Base-by-base conservation (phyloP, 2,888 invertebrate species). In the Galeopsomyia nigrocyanea region DNA sequence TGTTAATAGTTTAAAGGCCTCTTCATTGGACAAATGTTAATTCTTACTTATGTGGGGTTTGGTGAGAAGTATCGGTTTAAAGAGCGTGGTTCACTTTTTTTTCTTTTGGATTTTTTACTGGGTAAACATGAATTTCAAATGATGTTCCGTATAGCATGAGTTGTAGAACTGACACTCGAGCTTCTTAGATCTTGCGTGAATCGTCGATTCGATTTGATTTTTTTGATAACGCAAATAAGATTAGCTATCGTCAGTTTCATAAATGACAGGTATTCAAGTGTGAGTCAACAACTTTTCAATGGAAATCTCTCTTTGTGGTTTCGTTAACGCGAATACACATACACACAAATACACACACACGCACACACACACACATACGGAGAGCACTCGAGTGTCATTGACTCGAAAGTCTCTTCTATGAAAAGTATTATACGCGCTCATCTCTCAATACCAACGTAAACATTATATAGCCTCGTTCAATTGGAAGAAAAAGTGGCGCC, bases 391-490 rank as follows among this genome's bases (percentile, higher is more conserved):
- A 60, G 64, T 69, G 50, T 26, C 66, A 61, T 68, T 55, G 61
- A 73, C 60, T 73, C 56, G 47, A 62, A 58, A 68, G 62, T 26
- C 55, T 31, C 69, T 65, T 47, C 63, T 51, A 17, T 6, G 56
- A 49, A 66, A 21, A 56, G 39, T 13, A 66, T 5, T 13, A 66
- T 5, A 26, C 26, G 26, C 9, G 31, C 51, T 39, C 39, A 39
- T 1, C 5, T 57, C 58, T 61, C 55, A 39, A 69, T 62, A 61
- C 17, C 7, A 9, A n/a, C 22, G 10, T 47, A 13, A 5, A 31
- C 31, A 64, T 56, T 22, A n/a, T n/a, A n/a, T n/a, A 13, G 22
- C 31, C 61, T 63, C 17, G 9, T 49, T 55, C 26, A 31, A 47
- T 53, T 7, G 5, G 7, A 10, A 39, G 7, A 39, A 13, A 13